Evolutionary conservation across 2,797 vertebrate species (phyloP), one percentile per base, ranked within the genome.

Genomic region (Squalus acanthias): DNA sequence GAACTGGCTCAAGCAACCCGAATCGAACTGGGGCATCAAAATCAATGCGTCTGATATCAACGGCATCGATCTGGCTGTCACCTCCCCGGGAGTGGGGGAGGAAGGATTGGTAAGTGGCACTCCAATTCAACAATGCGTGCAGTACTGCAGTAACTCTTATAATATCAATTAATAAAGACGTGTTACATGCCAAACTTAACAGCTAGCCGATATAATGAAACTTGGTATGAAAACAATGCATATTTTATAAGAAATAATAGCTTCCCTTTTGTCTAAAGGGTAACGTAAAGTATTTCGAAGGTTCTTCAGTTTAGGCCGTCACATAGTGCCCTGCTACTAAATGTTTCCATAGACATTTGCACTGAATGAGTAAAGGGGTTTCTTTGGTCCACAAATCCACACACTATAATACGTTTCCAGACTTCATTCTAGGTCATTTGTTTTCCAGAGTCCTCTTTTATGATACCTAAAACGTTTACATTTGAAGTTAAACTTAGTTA

Each of bases 1-100:
- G 95, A 99, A 99, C 97, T 99, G 99, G 99, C 98, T 99, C 98
- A 98, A 98, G 98, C 99, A 99, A 98, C 99, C 99, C 88, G 99
- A 99, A 98, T 99, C 99, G 97, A 99, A 99, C 98, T 98, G 99
- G 98, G 99, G 99, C 97, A 99, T 99, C 97, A 98, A 99, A 98
- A 99, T 99, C 97, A 99, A 99, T 97, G 99, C 99, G 96, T 98
- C 98, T 96, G 99, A 99, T 97, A 98, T 98, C 96, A 98, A 98
- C 96, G 99, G 99, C 96, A 98, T 98, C 69, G 98, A 99, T 97
- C 97, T 99, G 96, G 99, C 99, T 95, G 98, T 99, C 97, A 99
- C 99, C 96, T 98, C 98, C 95, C 97, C 98, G 72, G 98, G 98
- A 97, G 98, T 98, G 0, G 99, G 98, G 96, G 99, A 99, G 97